phyloP scores from a whole-genome alignment of 2,888 invertebrate genomes.

The Clitarchus hookeri region DNA sequence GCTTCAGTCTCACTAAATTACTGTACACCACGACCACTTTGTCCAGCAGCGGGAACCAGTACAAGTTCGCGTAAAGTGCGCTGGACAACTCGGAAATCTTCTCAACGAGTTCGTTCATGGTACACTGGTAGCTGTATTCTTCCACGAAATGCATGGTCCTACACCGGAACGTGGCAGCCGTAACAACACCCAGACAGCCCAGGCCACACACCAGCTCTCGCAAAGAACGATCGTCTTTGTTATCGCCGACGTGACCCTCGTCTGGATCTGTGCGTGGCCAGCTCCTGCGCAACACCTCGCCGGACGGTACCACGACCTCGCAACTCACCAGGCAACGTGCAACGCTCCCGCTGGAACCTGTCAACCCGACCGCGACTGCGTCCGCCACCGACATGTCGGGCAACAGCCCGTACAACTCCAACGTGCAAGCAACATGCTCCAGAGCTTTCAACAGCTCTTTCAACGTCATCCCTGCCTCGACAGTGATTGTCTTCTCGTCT shows the following conservation, averaged over 20 bases:
- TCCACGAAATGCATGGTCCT: conserved; percentile 36
- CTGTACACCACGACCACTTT: conserved; percentile 35
- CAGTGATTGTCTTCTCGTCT: conserved; percentile 36
- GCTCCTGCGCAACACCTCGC: conserved; percentile 27
- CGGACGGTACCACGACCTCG: conserved; percentile 33
- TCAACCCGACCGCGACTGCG: conserved; percentile 38
- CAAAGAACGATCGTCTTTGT: conserved; percentile 30
- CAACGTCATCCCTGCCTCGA: conserved; percentile 37
- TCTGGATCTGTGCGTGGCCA: conserved; percentile 34
- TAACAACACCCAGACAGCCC: conserved; percentile 35
- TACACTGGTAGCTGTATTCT: conserved; percentile 34
- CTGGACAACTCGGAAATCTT: conserved; percentile 31
- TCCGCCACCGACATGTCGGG: conserved; percentile 38
- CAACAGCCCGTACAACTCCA: conserved; percentile 36
- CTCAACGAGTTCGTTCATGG: conserved; percentile 30
- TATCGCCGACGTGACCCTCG: neutral
- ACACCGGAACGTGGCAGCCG: conserved; percentile 33
- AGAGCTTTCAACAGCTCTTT: conserved; percentile 30
- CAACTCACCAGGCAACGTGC: conserved; percentile 35
- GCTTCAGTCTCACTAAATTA: conserved; percentile 32
- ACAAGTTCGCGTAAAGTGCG: conserved; percentile 31
- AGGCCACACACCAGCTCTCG: conserved; percentile 37
- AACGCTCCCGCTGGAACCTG: conserved; percentile 36
- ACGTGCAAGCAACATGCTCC: conserved; percentile 32
- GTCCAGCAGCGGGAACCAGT: conserved; percentile 39